Conservation (phyloP, 2,113 vertebrate genomes). For the Hydrochoerus hydrochaeris region DNA sequence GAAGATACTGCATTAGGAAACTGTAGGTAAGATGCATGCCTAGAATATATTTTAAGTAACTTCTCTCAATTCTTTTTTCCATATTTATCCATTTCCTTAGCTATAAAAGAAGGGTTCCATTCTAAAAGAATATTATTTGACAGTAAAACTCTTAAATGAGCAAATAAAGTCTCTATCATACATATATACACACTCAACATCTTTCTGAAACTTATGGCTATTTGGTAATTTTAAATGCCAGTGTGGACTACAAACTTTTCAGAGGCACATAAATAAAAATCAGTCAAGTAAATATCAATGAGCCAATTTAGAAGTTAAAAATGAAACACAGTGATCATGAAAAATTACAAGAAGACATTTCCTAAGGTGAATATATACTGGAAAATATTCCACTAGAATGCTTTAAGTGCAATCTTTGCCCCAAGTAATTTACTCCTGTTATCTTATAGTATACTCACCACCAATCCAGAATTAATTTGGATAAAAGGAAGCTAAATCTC, state of each 20-base stretch:
- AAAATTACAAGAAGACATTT: not conserved
- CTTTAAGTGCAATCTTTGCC: not conserved
- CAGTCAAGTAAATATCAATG: not conserved
- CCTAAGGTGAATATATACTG: not conserved
- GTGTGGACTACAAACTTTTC: not conserved
- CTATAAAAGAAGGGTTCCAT: not conserved
- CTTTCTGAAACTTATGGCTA: slow-evolving; percentile 10
- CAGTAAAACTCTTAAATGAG: not conserved
- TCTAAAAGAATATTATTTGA: not conserved
- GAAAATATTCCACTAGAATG: not conserved
- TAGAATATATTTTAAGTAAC: not conserved
- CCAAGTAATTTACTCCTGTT: not conserved
- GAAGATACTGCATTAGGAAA: not conserved
- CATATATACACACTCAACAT: not conserved
- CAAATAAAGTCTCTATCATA: not conserved
- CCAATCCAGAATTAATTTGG: not conserved
- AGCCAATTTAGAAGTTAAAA: slow-evolving; percentile 31
- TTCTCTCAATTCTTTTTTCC: not conserved
- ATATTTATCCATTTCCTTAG: not conserved
- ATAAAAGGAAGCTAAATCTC: not conserved
- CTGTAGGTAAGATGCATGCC: not conserved
- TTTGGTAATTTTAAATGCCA: slow-evolving; percentile 20
- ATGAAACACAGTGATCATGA: not conserved
- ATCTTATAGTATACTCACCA: not conserved
- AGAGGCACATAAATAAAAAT: not conserved